Evolutionary conservation across 2,797 vertebrate genomes (phyloP).

Genomic region (Staurois parvus): DNA sequence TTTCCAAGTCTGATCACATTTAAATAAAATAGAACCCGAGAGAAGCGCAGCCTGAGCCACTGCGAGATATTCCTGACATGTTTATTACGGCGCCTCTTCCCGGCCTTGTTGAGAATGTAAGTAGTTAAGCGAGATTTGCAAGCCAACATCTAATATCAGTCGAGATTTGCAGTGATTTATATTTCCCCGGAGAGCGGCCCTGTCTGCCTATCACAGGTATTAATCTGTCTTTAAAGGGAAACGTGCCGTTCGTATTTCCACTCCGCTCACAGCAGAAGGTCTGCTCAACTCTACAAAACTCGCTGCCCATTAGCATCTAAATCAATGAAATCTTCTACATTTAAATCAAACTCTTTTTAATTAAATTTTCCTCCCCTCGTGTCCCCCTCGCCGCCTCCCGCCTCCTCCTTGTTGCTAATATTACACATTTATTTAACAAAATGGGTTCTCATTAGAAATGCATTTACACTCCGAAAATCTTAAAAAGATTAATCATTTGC

Average conservation of each 20-base stretch:
- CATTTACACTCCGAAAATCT: constrained; percentile 61
- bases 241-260: constrained; percentile 45
- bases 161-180: constrained; percentile 51
- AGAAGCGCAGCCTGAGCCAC: neutral
- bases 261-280: constrained; percentile 36
- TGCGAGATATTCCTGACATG: neutral
- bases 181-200: constrained; percentile 34
- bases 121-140: constrained; percentile 22
- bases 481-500: constrained; percentile 60
- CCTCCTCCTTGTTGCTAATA: constrained; percentile 60
- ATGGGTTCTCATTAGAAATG: constrained; percentile 62
- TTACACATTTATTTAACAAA: constrained; percentile 64
- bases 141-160: constrained; percentile 49
- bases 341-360: constrained; percentile 64
- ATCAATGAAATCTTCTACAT: constrained; percentile 63
- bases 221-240: constrained; percentile 60
- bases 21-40: neutral
- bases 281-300: constrained; percentile 59
- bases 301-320: constrained; percentile 63
- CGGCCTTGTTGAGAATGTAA: constrained; percentile 2
- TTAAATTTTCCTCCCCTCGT: constrained; percentile 60
- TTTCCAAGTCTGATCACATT: neutral
- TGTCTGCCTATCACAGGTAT: constrained; percentile 59
- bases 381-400: constrained; percentile 54
- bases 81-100: neutral